phyloP scores from a whole-genome alignment of 2,888 invertebrate species.

The Plagiodera versicolora region DNA sequence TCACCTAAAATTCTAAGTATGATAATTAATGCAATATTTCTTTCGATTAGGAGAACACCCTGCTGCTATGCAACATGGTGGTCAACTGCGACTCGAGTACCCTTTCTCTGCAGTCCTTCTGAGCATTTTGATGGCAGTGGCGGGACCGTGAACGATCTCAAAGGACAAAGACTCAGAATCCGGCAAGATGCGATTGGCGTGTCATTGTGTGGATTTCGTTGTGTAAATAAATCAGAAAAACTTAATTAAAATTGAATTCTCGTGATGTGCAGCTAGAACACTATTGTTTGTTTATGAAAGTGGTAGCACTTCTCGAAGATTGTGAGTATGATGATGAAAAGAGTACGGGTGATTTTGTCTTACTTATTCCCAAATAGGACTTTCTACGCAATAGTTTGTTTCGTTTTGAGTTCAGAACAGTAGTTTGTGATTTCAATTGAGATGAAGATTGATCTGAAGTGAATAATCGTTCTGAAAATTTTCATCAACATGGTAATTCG shows the following conservation, averaged over 20 bases:
- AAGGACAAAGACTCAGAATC: constrained; percentile 10
- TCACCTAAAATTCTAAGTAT: too few relatives aligned
- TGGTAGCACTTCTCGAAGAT: not conserved
- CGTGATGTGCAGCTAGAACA: not conserved
- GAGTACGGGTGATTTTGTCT: too few relatives aligned
- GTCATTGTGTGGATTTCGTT: constrained; percentile 15
- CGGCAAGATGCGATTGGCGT: constrained; percentile 19
- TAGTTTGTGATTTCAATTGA: too few relatives aligned
- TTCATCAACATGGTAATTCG: too few relatives aligned
- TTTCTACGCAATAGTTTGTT: too few relatives aligned
- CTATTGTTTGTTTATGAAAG: not conserved
- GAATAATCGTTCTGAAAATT: too few relatives aligned
- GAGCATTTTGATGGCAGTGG: constrained; percentile 66
- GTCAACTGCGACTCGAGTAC: constrained; percentile 70
- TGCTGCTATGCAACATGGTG: constrained; percentile 84
- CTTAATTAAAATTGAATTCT: constrained; percentile 17
- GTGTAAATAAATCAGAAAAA: constrained; percentile 17
- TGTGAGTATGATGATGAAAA: constrained; percentile 8
- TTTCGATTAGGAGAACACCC: constrained; percentile 77
- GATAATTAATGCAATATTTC: constrained; percentile 21
- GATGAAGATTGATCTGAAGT: too few relatives aligned
- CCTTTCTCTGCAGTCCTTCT: constrained; percentile 72
- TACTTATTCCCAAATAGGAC: too few relatives aligned
- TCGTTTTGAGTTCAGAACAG: too few relatives aligned
- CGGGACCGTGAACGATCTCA: constrained; percentile 57